These are phyloP conservation scores for Himalopsyche tibetana DNA, from an alignment of 2,888 invertebrate genomes.

Conservation along the genomic window DNA sequence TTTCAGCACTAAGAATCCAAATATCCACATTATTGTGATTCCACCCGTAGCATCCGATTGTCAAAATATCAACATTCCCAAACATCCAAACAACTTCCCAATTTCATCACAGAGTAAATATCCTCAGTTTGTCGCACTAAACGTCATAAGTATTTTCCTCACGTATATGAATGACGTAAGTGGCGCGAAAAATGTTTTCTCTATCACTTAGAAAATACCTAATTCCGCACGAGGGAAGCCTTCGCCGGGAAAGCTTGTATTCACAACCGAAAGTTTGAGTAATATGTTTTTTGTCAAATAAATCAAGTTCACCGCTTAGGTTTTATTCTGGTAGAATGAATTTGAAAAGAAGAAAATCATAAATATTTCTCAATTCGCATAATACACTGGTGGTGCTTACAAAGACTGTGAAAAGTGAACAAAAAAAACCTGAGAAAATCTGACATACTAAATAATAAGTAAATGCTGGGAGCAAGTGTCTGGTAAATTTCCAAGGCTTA, in stretches of 20 bases:
- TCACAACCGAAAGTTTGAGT: slow-evolving; percentile 29
- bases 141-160: slow-evolving; percentile 24
- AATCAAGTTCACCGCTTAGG: slow-evolving; percentile 34
- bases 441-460: too few relatives aligned
- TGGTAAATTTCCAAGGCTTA: too few relatives aligned
- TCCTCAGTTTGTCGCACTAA: slow-evolving; percentile 10
- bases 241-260: slow-evolving; percentile 36
- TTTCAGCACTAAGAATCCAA: too few relatives aligned
- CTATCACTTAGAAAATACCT: slow-evolving; percentile 60
- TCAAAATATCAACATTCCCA: slow-evolving; percentile 18
- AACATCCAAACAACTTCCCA: slow-evolving; percentile 20
- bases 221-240: slow-evolving; percentile 51
- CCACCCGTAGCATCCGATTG: neutral
- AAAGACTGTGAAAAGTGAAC: too few relatives aligned
- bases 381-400: slow-evolving; percentile 2
- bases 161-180: slow-evolving; percentile 50
- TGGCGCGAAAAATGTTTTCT: slow-evolving; percentile 60
- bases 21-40: slow-evolving; percentile 3
- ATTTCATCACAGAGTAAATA: slow-evolving; percentile 30
- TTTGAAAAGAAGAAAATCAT: slow-evolving; percentile 24
- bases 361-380: slow-evolving; percentile 26
- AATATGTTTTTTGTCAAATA: slow-evolving; percentile 31
- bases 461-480: too few relatives aligned
- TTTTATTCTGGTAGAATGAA: slow-evolving; percentile 34
- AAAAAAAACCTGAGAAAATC: too few relatives aligned